phyloP scores from a whole-genome alignment of 2,888 invertebrate genomes.

The Quadriops clusia region DNA sequence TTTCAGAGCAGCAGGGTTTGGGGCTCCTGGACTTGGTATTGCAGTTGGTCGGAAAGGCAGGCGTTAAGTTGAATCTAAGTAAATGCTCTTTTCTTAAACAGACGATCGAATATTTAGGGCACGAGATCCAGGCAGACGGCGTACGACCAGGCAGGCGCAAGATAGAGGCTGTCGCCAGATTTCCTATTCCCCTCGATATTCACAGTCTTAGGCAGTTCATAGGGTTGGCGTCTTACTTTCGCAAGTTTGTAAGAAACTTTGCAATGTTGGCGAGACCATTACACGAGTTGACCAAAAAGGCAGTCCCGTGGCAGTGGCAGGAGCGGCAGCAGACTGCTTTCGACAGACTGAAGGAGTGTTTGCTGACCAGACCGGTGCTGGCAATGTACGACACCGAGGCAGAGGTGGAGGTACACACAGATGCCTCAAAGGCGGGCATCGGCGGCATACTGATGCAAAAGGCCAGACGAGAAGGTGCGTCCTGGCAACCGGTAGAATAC shows the following conservation, averaged over 20 bases:
- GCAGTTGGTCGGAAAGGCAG: background rate
- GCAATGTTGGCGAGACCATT: constrained; percentile 17
- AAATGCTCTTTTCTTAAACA: constrained; percentile 15
- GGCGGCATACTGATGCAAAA: constrained; percentile 19
- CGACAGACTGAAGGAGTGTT: constrained; percentile 13
- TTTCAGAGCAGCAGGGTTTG: constrained; percentile 12
- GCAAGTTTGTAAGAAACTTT: constrained; percentile 21
- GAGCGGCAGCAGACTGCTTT: constrained; percentile 16
- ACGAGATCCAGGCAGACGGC: constrained; percentile 10
- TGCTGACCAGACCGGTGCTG: constrained; percentile 16
- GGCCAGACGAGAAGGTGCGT: constrained; percentile 6
- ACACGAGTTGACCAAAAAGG: constrained; percentile 16
- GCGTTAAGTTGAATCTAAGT: constrained; percentile 9
- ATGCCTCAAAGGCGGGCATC: constrained; percentile 17
- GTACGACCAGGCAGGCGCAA: constrained; percentile 21
- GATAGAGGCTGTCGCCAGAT: constrained; percentile 20
- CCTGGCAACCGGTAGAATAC: constrained; percentile 12
- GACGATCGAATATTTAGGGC: constrained; percentile 10
- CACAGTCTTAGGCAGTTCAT: constrained; percentile 20
- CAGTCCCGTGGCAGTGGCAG: constrained; percentile 14
- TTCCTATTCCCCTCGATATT: constrained; percentile 20
- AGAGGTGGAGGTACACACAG: constrained; percentile 18
- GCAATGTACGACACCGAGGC: constrained; percentile 16
- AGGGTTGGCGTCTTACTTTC: constrained; percentile 21
- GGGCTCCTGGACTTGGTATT: constrained; percentile 11